These are phyloP conservation scores for Orchesella cincta DNA, from an alignment of 1,140 invertebrate genomes.

Conservation along the genomic window DNA sequence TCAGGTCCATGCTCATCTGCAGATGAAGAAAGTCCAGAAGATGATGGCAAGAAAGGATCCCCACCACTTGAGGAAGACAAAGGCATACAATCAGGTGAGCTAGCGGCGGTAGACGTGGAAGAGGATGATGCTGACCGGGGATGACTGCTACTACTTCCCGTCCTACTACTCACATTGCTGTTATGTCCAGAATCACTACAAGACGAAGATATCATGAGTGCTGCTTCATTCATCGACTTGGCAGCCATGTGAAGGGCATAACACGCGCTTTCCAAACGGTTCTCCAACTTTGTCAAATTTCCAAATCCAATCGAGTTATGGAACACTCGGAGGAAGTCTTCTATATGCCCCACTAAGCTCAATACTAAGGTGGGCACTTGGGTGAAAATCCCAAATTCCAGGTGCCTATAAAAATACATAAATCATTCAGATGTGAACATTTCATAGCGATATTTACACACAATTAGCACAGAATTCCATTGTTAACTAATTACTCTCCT, in stretches of 20 bases:
- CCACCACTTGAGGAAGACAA: not conserved
- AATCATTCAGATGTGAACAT: not conserved
- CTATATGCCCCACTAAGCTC: slow-evolving; percentile 52
- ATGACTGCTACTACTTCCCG: not conserved
- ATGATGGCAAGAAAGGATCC: not conserved
- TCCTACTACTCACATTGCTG: not conserved
- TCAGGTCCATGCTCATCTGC: too few species aligned
- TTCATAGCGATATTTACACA: too few species aligned
- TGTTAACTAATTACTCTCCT: too few species aligned
- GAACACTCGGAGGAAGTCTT: slow-evolving; percentile 52
- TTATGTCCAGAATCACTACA: not conserved
- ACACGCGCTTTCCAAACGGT: slow-evolving; percentile 41
- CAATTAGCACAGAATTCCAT: too few species aligned
- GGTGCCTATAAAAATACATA: slow-evolving; percentile 50
- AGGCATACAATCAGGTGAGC: too few species aligned
- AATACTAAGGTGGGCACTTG: slow-evolving; percentile 53
- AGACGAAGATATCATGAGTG: not conserved
- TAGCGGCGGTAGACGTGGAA: not conserved
- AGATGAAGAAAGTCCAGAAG: not conserved
- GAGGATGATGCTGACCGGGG: not conserved
- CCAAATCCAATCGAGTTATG: slow-evolving; percentile 34
- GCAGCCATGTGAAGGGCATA: slow-evolving; percentile 41
- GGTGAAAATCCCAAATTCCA: slow-evolving; percentile 51
- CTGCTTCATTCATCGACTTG: slow-evolving; percentile 26
- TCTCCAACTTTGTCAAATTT: slow-evolving; percentile 43